Conservation (phyloP, 1,140 invertebrate species). For the Drosophila insularis region DNA sequence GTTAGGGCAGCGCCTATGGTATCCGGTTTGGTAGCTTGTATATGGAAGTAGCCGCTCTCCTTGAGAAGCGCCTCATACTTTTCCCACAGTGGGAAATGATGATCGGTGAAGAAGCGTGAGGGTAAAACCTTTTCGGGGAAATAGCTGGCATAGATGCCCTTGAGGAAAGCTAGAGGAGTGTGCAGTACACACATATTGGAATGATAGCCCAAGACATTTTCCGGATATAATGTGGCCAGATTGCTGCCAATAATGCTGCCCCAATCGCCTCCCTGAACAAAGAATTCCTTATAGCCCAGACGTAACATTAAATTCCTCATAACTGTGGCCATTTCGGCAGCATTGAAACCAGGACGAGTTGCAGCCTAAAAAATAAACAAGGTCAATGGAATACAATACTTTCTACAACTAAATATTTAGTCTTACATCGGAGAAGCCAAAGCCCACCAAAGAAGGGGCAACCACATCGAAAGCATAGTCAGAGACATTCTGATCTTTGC, state of each 20-base stretch:
- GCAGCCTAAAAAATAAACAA: constrained; percentile 82
- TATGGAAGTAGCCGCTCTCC: constrained; percentile 91
- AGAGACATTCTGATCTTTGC: constrained; percentile 84
- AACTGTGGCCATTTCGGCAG: constrained; percentile 87
- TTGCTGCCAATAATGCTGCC: constrained; percentile 85
- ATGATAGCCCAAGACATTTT: constrained; percentile 86
- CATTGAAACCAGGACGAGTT: constrained; percentile 85
- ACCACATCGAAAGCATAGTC: constrained; percentile 91
- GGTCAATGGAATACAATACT: neutral
- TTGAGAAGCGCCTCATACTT: constrained; percentile 84
- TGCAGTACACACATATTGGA: constrained; percentile 84
- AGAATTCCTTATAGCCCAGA: constrained; percentile 89
- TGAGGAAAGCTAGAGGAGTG: constrained; percentile 58
- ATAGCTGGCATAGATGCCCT: constrained; percentile 62
- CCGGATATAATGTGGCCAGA: constrained; percentile 88
- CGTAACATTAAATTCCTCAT: constrained; percentile 92
- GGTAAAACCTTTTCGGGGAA: constrained; percentile 81
- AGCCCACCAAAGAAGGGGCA: constrained; percentile 92
- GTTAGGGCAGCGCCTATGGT: constrained; percentile 88
- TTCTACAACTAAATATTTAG: neutral
- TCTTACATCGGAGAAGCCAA: constrained; percentile 90
- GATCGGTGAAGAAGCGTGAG: constrained; percentile 83
- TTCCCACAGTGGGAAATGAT: constrained; percentile 86
- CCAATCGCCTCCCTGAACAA: constrained; percentile 93
- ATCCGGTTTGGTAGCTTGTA: constrained; percentile 95